Evolutionary conservation across 92 coral and sea anemone species (phyloP).

Genomic region (Umimayanthus chanpuru): DNA sequence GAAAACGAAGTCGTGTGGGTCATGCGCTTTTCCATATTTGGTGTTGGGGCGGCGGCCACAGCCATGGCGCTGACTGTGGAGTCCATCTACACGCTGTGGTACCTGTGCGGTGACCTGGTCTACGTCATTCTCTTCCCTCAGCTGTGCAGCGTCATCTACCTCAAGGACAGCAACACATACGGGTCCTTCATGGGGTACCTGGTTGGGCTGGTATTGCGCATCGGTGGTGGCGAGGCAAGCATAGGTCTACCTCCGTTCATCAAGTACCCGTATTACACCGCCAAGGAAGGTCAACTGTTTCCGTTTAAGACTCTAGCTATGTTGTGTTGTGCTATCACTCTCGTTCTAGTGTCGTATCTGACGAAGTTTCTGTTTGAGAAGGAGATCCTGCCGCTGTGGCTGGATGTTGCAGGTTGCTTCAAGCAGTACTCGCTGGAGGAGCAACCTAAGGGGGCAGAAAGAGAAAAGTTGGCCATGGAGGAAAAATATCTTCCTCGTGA

Average conservation of each 20-base stretch:
- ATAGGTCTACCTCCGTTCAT: slow-evolving; percentile 74
- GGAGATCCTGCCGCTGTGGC: slow-evolving; percentile 57
- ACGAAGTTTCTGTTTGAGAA: slow-evolving; percentile 68
- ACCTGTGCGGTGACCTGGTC: slow-evolving; percentile 87
- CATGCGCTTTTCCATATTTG: slow-evolving; percentile 78
- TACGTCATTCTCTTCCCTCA: slow-evolving; percentile 95
- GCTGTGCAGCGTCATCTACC: slow-evolving; percentile 81
- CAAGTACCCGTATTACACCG: slow-evolving; percentile 82
- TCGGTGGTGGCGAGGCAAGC: slow-evolving; percentile 77
- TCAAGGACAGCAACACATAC: slow-evolving; percentile 80
- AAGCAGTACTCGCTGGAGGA: slow-evolving; percentile 50
- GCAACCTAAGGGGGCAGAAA: neutral
- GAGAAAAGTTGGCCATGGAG: slow-evolving; percentile 36
- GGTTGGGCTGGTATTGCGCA: slow-evolving; percentile 80
- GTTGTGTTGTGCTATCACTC: slow-evolving; percentile 70
- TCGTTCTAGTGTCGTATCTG: slow-evolving; percentile 74
- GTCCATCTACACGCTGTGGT: slow-evolving; percentile 86
- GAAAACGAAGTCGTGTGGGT: slow-evolving; percentile 89
- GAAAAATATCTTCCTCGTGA: slow-evolving; percentile 16
- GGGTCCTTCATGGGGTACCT: slow-evolving; percentile 79
- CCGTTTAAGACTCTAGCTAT: slow-evolving; percentile 93
- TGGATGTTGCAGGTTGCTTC: slow-evolving; percentile 82
- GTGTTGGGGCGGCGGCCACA: slow-evolving; percentile 84
- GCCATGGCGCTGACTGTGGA: slow-evolving; percentile 82
- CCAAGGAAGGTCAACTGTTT: slow-evolving; percentile 75